Conservation (phyloP, 53 echinoderm and acorn worm species). For the Paelopatides confundens region DNA sequence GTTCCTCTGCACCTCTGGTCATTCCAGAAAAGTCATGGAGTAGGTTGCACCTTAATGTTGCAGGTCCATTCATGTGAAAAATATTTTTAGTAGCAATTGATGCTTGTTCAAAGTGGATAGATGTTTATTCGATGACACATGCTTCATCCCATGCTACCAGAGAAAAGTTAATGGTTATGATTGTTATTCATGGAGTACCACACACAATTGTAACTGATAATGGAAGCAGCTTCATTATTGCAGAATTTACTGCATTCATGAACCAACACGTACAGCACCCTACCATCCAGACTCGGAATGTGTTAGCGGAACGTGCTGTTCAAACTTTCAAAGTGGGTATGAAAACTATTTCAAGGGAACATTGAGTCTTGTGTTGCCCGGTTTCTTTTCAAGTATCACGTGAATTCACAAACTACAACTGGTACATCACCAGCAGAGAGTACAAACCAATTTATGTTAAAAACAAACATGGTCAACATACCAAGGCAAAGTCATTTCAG, state of each 20-base stretch:
- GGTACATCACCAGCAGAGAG: too few species aligned
- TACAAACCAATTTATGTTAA: too few species aligned
- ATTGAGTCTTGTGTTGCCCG: conserved; percentile 46
- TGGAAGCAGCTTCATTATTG: conserved; percentile 39
- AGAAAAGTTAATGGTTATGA: too few species aligned
- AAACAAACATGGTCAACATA: too few species aligned
- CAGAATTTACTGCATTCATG: conserved; percentile 21
- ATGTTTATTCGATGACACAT: conserved; percentile 53
- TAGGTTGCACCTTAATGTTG: too few species aligned
- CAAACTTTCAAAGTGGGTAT: conserved; percentile 53
- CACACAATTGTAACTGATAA: conserved; percentile 58
- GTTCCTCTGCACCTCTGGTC: too few species aligned
- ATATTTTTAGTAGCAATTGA: conserved; percentile 59
- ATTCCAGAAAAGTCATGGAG: too few species aligned
- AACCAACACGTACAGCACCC: conserved; percentile 29
- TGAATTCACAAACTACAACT: conserved; percentile 43
- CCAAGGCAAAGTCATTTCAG: too few species aligned
- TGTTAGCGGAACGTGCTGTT: conserved; percentile 67
- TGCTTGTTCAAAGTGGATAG: conserved; percentile 68
- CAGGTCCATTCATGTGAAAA: too few species aligned
- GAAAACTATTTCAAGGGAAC: too few species aligned
- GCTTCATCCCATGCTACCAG: conserved; percentile 66
- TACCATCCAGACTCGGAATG: conserved; percentile 68
- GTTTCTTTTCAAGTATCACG: conserved; percentile 53
- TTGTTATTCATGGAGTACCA: too few species aligned